Evolutionary conservation across 2,797 vertebrate genomes (phyloP), one percentile per base, ranked within the genome.

Genomic region (Neosilurus hyrtlii): DNA sequence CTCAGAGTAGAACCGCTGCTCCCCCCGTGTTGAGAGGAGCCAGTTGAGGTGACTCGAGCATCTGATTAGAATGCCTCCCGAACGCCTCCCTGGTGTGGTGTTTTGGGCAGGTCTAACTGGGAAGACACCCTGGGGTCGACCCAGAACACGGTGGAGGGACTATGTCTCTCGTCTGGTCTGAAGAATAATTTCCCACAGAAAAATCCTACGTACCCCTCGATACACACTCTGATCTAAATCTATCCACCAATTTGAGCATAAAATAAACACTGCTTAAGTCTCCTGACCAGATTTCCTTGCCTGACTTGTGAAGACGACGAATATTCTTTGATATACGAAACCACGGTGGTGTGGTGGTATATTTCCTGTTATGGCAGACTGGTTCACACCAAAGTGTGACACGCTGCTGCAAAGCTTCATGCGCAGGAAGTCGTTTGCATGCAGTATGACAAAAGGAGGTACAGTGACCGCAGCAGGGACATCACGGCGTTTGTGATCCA

Each of bases 291-390:
- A 80, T 43, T 35, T 49, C 18, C n/a, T 54, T 9, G n/a, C 3
- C 18, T 8, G 12, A 24, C 51, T 56, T 74, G 9, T 26, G 9
- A 51, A 30, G 8, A 54, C 37, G 59, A 22, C 6, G 18, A 35
- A 12, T 16, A 49, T 30, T 57, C 37, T 61, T 37, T 26, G 7
- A 62, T 1, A 20, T 49, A 59, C 30, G 63, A 57, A 74, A 75
- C 84, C 49, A 30, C 30, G 30, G 30, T 30, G 7, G 35, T 80
- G 86, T 54, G 77, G 76, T 68, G 78, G 49, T 30, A 75, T 43
- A 61, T 72, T 83, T 87, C 87, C 87, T 80, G 10, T 85, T 51
- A 76, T 52, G 30, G 71, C 79, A 83, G 57, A 84, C 84, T 78
- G 30, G 82, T 74, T 88, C 89, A 82, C 22, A 59, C 18, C 78